Conservation (phyloP, 2,797 vertebrate species). For the Poecilia picta region DNA sequence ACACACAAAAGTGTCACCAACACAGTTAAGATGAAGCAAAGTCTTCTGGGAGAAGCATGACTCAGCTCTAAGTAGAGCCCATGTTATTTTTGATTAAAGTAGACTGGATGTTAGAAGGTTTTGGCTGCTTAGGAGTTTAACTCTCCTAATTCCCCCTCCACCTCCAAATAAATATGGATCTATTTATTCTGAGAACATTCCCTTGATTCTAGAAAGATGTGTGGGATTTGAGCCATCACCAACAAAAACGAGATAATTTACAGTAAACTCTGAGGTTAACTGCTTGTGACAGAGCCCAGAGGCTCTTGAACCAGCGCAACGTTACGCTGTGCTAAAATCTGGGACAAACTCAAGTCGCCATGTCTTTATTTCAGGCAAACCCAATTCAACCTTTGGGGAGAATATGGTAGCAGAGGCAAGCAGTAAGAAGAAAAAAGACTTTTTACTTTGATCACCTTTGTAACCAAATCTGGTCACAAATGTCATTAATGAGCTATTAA, state of each 20-base stretch:
- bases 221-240: conserved; percentile 41
- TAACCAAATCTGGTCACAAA: neutral
- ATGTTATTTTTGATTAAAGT: neutral
- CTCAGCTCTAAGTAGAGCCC: neutral
- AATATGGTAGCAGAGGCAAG: conserved; percentile 18
- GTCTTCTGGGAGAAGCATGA: conserved; percentile 20
- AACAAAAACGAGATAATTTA: conserved; percentile 54
- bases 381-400: conserved; percentile 69
- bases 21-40: conserved; percentile 37
- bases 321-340: conserved; percentile 67
- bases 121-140: neutral
- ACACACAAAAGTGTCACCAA: conserved; percentile 46
- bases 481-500: too few relatives aligned
- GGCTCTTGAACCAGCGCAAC: conserved; percentile 44
- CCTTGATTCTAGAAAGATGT: conserved; percentile 20
- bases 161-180: neutral
- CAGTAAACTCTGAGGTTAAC: conserved; percentile 48
- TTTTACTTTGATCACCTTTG: neutral
- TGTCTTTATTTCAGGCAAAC: conserved; percentile 66
- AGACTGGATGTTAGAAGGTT: neutral
- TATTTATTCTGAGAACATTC: neutral
- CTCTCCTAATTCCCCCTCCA: neutral
- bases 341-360: conserved; percentile 68
- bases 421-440: conserved; percentile 3
- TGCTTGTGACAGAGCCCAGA: conserved; percentile 65